phyloP scores from a whole-genome alignment of 2,797 vertebrate species.

The Chaenodraco wilsoni region DNA sequence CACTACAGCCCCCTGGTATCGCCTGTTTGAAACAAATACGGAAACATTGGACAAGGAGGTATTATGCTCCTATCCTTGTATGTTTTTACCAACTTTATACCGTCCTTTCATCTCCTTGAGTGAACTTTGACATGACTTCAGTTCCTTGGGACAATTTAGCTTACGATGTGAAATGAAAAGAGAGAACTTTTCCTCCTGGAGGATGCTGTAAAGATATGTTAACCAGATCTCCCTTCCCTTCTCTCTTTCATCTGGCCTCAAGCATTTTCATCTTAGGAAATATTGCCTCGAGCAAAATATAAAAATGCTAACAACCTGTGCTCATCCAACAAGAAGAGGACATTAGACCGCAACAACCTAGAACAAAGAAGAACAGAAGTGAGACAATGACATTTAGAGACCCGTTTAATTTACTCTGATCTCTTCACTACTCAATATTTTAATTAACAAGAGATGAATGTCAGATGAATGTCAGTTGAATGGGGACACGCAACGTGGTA shows the following conservation, averaged over 20 bases:
- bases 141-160: background rate
- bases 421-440: background rate
- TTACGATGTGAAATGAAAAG: constrained; percentile 18
- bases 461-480: too few species aligned
- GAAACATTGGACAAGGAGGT: background rate
- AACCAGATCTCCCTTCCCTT: constrained; percentile 30
- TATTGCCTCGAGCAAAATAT: constrained; percentile 36
- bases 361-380: background rate
- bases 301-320: constrained; percentile 27
- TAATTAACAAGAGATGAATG: too few species aligned
- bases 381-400: background rate
- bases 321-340: constrained; percentile 31
- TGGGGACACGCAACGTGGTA: background rate
- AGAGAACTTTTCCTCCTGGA: constrained; percentile 20
- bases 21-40: constrained; percentile 16
- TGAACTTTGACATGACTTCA: background rate
- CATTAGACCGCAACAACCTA: constrained; percentile 12
- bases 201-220: constrained; percentile 32
- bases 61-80: background rate
- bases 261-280: constrained; percentile 39
- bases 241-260: constrained; percentile 44
- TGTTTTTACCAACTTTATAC: background rate
- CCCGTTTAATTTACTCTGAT: background rate
- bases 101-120: background rate
- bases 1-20: background rate